Base-by-base conservation (phyloP, 2,888 invertebrate species). In the Sarcophaga subvicina region DNA sequence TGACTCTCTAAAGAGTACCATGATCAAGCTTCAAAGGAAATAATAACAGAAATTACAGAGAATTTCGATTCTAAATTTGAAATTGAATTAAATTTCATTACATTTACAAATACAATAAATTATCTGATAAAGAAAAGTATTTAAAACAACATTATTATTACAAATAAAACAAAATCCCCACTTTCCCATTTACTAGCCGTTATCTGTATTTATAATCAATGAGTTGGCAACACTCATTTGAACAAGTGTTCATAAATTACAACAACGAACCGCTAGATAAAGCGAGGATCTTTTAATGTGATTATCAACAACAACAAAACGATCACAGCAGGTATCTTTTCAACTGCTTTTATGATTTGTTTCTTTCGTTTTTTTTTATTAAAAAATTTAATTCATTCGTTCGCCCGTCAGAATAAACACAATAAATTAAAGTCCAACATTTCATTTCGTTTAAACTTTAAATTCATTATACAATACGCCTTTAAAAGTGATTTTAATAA, bases 381-480 rank as follows among this genome's bases (percentile, higher is more conserved):
- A 20, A 20, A 20, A 20, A 1, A 14, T 11, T 11, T 37, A 37
- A 25, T 22, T 45, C 27, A 3, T 37, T 17, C 3, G 27, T 72
- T 64, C 22, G 47, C 54, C 17, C 54, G 4, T 85, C 73, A 37
- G 63, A 66, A 80, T 69, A 59, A 85, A 25, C 37, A 37, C 37
- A 77, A 77, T 25, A 77, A 83, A 69, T 54, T 75, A 70, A 22
- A n/a, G 17, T 64, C 64, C 54, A 73, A 63, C 37, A 45, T 37
- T 63, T 25, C n/a, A 10, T 64, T 75, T 75, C 10, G 4, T n/a
- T 54, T 62, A n/a, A 27, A 8, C 0, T 37, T 22, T 22, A 22
- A 22, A 22, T 22, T 22, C 27, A 27, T 27, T 27, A 27, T 27
- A 5, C 27, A 27, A 27, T 27, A 27, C 6, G 27, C 27, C 27